Evolutionary conservation across 1,140 invertebrate genomes (phyloP), one percentile per base, ranked within the genome.

Genomic region (Danaus plexippus): DNA sequence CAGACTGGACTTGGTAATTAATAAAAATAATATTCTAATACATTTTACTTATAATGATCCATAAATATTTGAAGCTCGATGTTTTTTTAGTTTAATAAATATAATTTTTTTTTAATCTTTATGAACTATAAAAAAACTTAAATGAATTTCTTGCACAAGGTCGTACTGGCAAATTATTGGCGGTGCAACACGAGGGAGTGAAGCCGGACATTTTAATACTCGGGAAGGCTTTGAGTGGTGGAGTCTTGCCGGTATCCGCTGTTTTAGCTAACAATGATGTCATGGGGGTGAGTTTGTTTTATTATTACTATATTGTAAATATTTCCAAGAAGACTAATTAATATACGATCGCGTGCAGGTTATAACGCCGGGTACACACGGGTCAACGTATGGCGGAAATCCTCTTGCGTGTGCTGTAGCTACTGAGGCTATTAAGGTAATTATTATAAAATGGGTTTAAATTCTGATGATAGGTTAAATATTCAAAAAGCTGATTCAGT

Each of bases 341-440:
- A 32, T 4, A 32, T 32, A 8, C 2, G 7, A 32, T 32, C 22
- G 22, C 22, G 4, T 99, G 94, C 75, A 97, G 55, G 92, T 93
- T 47, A 97, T 99, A 52, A 92, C 93, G 67, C 97, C 97, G 2
- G 98, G 98, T 9, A 93, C 96, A 62, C 98, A 99, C 84, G 98
- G 98, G 8, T 99, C 97, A 0, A 99, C 98, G 0, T 99, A 97
- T 77, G 98, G 98, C 18, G 98, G 98, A 0, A 99, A 99, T 89
- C 97, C 98, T 1, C 80, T 99, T 9, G 98, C 94, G 8, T 97
- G 94, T 67, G 92, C 91, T 64, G 92, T 99, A 1, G 94, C 93
- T 1, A 90, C 94, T 9, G 92, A 92, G 62, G 93, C 94, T 0
- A 80, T 96, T 9, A 89, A 92, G 69, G 89, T 90, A 59, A 46